Percentiles rank a stretch among this genome's conserved stretches.
Evolutionary conservation across 2,797 vertebrate genomes (phyloP).

Genomic region (Coranthus polyacanthus): DNA sequence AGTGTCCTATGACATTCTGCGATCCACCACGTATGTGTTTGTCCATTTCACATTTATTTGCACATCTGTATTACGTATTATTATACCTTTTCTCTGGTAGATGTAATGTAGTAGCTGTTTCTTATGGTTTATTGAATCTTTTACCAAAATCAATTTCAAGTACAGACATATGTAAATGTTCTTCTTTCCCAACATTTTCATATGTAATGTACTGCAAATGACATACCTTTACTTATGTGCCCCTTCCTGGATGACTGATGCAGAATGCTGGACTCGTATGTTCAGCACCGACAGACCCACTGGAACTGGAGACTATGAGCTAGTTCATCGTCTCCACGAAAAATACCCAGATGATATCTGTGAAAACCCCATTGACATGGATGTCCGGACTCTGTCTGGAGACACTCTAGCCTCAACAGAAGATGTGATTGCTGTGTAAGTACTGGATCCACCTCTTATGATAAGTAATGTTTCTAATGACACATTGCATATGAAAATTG

Average conservation of each 20-base stretch:
- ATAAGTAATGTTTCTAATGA: not conserved
- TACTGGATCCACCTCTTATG: too few species aligned
- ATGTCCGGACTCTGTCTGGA: not conserved
- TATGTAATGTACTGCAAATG: not conserved
- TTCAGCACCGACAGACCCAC: conserved; percentile 1
- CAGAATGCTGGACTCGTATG: conserved; percentile 11
- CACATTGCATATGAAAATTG: too few species aligned
- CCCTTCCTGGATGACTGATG: too few species aligned
- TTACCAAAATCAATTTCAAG: too few species aligned
- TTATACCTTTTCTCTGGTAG: too few species aligned
- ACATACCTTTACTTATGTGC: too few species aligned
- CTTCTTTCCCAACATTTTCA: too few species aligned
- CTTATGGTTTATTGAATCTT: too few species aligned
- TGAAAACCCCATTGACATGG: not conserved
- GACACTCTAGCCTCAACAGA: not conserved
- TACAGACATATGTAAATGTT: too few species aligned
- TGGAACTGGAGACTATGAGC: not conserved
- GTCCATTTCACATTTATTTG: too few species aligned
- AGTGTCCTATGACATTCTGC: conserved; percentile 1
- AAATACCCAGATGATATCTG: conserved; percentile 1
- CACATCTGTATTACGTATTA: too few species aligned
- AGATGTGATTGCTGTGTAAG: not conserved
- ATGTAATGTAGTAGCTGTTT: too few species aligned
- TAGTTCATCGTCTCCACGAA: not conserved
- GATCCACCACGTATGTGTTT: not conserved